Conservation (phyloP, 2,797 vertebrate species). For the Pseudochirops cupreus region DNA sequence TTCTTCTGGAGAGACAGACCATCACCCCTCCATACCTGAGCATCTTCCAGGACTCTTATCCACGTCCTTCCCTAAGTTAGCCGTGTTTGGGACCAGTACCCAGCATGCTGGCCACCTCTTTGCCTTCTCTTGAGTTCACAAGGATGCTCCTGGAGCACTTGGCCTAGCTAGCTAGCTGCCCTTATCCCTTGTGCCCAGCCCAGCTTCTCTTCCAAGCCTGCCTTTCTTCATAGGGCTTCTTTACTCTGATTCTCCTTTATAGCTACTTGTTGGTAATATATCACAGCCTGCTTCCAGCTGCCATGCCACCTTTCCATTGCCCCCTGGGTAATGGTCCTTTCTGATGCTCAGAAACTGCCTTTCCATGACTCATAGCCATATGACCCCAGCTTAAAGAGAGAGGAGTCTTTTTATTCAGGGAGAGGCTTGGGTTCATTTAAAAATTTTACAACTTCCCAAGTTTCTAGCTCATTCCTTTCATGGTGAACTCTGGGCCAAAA, state of each 20-base stretch:
- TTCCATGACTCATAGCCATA: neutral
- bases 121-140: neutral
- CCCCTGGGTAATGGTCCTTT: neutral
- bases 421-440: neutral
- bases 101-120: neutral
- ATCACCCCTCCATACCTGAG: neutral
- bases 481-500: neutral
- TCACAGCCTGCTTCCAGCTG: neutral
- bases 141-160: neutral
- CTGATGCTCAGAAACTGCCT: neutral
- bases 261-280: neutral
- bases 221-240: neutral
- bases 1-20: neutral
- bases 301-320: neutral
- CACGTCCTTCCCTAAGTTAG: neutral
- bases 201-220: neutral
- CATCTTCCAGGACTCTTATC: neutral
- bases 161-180: neutral
- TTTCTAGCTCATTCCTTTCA: neutral
- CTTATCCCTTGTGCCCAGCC: neutral
- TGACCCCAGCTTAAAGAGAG: neutral
- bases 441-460: neutral
- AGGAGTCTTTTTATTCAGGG: neutral
- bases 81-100: neutral
- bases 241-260: neutral